Evolutionary conservation across 2,888 invertebrate species (phyloP).

Genomic region (Drosophila picticornis): DNA sequence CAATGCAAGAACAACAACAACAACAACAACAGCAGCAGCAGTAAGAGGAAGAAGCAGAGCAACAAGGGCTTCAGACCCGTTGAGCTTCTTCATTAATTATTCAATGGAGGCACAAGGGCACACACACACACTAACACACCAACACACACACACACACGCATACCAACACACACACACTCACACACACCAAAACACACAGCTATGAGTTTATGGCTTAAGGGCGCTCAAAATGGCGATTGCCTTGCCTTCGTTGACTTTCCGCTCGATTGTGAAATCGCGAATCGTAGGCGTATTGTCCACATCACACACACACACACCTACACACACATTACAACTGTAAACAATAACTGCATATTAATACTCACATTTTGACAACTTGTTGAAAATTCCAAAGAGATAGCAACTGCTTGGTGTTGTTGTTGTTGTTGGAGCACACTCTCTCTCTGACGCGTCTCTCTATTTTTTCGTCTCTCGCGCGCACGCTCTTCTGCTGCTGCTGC

Average conservation of each 20-base stretch:
- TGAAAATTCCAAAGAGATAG: slow-evolving; percentile 30
- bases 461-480: slow-evolving; percentile 12
- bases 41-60: slow-evolving; percentile 15
- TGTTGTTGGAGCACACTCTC: slow-evolving; percentile 1
- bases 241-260: slow-evolving; percentile 61
- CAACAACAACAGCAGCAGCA: slow-evolving; percentile 25
- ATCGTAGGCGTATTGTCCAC: slow-evolving; percentile 68
- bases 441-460: slow-evolving; percentile 9
- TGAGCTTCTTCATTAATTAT: slow-evolving; percentile 61
- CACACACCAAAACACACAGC: background rate
- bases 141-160: background rate
- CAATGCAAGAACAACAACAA: slow-evolving; percentile 35
- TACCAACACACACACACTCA: slow-evolving; percentile 6
- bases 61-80: slow-evolving; percentile 32
- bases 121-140: slow-evolving; percentile 6
- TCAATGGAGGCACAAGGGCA: slow-evolving; percentile 65
- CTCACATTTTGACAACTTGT: slow-evolving; percentile 60
- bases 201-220: slow-evolving; percentile 39
- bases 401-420: slow-evolving; percentile 19
- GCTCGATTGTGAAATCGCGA: slow-evolving; percentile 68
- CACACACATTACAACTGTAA: slow-evolving; percentile 32
- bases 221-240: slow-evolving; percentile 62
- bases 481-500: slow-evolving; percentile 13
- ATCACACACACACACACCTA: slow-evolving; percentile 37
- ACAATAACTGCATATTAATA: slow-evolving; percentile 77